These are phyloP conservation scores for Adelges cooleyi DNA, from an alignment of 1,140 invertebrate species.

Conservation along the genomic window DNA sequence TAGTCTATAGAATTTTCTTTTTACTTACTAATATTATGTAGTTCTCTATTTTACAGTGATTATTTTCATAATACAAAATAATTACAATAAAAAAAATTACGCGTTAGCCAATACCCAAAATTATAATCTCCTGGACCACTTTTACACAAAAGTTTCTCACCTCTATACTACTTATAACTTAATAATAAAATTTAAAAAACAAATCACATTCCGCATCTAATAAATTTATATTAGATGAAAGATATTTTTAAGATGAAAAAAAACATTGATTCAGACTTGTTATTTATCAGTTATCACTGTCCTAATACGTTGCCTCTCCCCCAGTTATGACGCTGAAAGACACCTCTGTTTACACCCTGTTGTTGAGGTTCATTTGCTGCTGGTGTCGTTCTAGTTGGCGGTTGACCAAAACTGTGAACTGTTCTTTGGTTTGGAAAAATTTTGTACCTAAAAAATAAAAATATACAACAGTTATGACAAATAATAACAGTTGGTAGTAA, in stretches of 20 bases:
- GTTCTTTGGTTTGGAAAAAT: constrained; percentile 56
- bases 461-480: too few relatives aligned
- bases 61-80: too few relatives aligned
- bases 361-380: constrained; percentile 37
- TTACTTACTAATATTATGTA: too few relatives aligned
- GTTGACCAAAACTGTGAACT: constrained; percentile 52
- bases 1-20: too few relatives aligned
- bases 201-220: neutral
- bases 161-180: too few relatives aligned
- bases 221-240: neutral
- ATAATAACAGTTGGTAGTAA: too few relatives aligned
- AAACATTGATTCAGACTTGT: constrained; percentile 5
- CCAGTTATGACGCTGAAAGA: constrained; percentile 51
- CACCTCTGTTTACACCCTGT: constrained; percentile 41
- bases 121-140: too few relatives aligned
- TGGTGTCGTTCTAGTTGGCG: constrained; percentile 41
- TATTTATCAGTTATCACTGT: constrained; percentile 39
- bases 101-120: too few relatives aligned
- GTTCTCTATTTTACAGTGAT: too few relatives aligned
- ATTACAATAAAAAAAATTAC: too few relatives aligned
- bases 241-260: constrained; percentile 8
- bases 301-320: constrained; percentile 57
- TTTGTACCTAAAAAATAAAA: constrained; percentile 44
- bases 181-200: neutral
- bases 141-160: too few relatives aligned